phyloP scores from a whole-genome alignment of 2,113 vertebrate species.

The Syrmaticus mikado region DNA sequence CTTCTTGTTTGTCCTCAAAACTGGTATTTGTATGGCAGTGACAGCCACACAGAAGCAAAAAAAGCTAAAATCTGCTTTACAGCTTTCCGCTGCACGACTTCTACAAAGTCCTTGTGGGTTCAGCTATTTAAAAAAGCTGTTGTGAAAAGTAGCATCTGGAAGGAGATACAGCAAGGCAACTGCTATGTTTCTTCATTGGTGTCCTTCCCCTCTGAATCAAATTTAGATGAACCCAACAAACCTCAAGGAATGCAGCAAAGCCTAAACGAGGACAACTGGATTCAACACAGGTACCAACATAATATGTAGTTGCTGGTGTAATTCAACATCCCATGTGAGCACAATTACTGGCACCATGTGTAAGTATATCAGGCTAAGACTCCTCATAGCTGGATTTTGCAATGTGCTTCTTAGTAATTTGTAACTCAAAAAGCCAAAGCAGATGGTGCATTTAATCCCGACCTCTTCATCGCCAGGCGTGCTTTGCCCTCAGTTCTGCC shows the following conservation, averaged over 20 bases:
- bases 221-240: neutral
- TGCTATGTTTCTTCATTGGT: neutral
- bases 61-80: neutral
- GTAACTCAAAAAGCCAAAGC: slow-evolving; percentile 26
- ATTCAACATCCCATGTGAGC: slow-evolving; percentile 34
- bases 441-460: slow-evolving; percentile 18
- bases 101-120: neutral
- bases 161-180: neutral
- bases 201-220: slow-evolving; percentile 16
- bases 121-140: neutral
- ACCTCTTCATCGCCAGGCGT: neutral
- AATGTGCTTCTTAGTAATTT: neutral
- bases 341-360: slow-evolving; percentile 42
- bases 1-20: neutral
- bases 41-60: neutral
- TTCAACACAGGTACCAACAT: slow-evolving; percentile 1
- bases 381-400: neutral
- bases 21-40: neutral
- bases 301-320: slow-evolving; percentile 12
- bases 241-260: neutral
- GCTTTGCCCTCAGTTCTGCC: neutral
- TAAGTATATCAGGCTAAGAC: neutral
- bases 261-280: neutral
- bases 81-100: neutral
- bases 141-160: neutral